A percentile compares a stretch with the other conserved stretches of the same genome.
Conservation (phyloP, 2,888 invertebrate genomes). For the Cheilosia grossa region DNA sequence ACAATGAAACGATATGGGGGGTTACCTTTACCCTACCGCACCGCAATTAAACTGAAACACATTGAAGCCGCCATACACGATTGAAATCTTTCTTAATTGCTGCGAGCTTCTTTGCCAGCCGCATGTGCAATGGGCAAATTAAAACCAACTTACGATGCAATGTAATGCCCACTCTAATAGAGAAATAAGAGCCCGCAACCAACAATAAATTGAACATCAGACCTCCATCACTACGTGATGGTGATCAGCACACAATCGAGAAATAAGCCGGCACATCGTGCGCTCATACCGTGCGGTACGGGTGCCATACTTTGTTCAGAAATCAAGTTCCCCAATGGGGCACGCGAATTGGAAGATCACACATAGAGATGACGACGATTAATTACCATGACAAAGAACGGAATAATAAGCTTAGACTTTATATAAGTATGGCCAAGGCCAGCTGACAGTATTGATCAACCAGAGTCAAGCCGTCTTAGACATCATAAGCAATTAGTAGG, state of each 20-base stretch:
- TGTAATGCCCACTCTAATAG: constrained; percentile 40
- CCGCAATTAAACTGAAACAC: neutral
- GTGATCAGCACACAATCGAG: constrained; percentile 1
- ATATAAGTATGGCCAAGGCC: constrained; percentile 53
- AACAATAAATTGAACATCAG: constrained; percentile 19
- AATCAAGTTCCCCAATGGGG: constrained; percentile 28
- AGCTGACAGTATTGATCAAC: constrained; percentile 42
- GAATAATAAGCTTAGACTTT: constrained; percentile 37
- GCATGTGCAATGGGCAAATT: constrained; percentile 31
- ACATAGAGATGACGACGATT: constrained; percentile 46
- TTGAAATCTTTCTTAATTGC: constrained; percentile 6
- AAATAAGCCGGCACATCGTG: constrained; percentile 20
- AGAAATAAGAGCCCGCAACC: constrained; percentile 24
- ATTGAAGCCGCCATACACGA: neutral
- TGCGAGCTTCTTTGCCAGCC: neutral
- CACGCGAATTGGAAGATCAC: constrained; percentile 45
- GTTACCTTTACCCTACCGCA: neutral
- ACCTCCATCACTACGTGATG: constrained; percentile 18
- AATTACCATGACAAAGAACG: constrained; percentile 67
- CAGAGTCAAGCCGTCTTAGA: constrained; percentile 20
- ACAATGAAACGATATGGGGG: neutral
- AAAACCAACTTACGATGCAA: constrained; percentile 59
- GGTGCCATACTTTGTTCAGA: constrained; percentile 22
- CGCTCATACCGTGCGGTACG: constrained; percentile 9
- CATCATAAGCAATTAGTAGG: constrained; percentile 53